Evolutionary conservation across 2,113 vertebrate genomes (phyloP), one percentile per base, ranked within the genome.

Genomic region (Callipepla californica): DNA sequence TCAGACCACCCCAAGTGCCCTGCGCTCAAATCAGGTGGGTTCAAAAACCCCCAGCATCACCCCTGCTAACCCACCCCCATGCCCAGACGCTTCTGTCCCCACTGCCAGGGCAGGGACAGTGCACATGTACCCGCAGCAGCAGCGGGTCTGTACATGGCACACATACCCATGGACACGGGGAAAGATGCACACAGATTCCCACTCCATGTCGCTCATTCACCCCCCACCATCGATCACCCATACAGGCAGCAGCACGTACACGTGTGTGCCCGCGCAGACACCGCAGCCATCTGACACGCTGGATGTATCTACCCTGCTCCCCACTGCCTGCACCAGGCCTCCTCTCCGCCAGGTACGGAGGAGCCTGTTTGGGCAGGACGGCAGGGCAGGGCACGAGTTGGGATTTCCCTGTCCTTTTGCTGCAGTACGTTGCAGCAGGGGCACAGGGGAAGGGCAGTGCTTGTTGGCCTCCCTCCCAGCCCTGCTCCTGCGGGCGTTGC

Each of bases 1-100:
- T 77, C 32, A 42, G 13, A 8, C 32, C 26, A 61, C 6, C 48
- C 70, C 4, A 2, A 65, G 78, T 25, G 4, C 59, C 51, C 44
- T 45, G 51, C 62, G 51, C 34, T 40, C 40, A 75, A 47, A 47
- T 20, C 11, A n/a, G 19, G 38, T 30, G 61, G 47, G 12, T 23
- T 67, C 16, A 48, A 85, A 40, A 85, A 40, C 51, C 48, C 68
- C 44, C 66, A 36, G 45, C 81, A 58, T 8, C 2, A 0, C 67
- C 20, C 0, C 48, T 53, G 22, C 38, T 22, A 38, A n/a, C 28
- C 58, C 55, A 28, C 13, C 36, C 66, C n/a, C 16, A 4, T n/a
- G 36, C 59, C 5, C 42, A 36, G 34, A 25, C 38, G 18, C 53
- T 1, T 0, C 13, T 0, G 0, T 9, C 36, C 48, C 1, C 7